Evolutionary conservation across 1,140 invertebrate genomes (phyloP).

Genomic region (Acromyrmex heyeri): DNA sequence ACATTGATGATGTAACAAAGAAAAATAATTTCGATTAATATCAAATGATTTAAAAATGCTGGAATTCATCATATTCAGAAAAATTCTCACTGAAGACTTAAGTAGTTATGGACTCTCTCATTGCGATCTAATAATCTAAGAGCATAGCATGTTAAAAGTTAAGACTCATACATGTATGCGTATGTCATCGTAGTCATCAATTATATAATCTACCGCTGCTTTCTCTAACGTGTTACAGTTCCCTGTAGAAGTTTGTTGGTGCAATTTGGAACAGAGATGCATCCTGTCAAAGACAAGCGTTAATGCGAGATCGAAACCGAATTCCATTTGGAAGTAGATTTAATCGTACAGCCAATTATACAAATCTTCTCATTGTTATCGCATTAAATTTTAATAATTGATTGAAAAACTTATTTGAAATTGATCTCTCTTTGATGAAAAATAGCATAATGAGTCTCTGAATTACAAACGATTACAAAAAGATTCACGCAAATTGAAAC

Average conservation of each 20-base stretch:
- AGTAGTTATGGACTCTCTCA: background rate
- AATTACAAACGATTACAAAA: conserved; percentile 1
- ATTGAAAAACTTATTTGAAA: background rate
- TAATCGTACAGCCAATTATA: conserved; percentile 61
- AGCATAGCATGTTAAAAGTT: conserved; percentile 47
- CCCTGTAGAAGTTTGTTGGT: conserved; percentile 60
- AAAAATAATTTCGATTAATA: conserved; percentile 18
- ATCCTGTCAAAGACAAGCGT: conserved; percentile 60
- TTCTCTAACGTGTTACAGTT: conserved; percentile 63
- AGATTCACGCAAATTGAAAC: background rate
- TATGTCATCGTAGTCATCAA: conserved; percentile 60
- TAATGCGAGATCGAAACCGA: conserved; percentile 61
- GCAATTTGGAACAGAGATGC: conserved; percentile 63
- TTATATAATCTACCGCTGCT: conserved; percentile 62
- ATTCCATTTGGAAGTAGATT: conserved; percentile 39
- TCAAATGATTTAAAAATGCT: background rate
- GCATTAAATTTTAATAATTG: conserved; percentile 29
- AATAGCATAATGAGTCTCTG: background rate
- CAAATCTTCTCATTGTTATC: background rate
- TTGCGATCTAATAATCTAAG: conserved; percentile 8
- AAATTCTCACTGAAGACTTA: too few species aligned
- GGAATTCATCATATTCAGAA: too few species aligned
- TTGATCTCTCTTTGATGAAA: background rate
- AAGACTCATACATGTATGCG: background rate
- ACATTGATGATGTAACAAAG: background rate